These are phyloP conservation scores for Folsomia candida DNA, from an alignment of 2,888 invertebrate species.

Conservation along the genomic window DNA sequence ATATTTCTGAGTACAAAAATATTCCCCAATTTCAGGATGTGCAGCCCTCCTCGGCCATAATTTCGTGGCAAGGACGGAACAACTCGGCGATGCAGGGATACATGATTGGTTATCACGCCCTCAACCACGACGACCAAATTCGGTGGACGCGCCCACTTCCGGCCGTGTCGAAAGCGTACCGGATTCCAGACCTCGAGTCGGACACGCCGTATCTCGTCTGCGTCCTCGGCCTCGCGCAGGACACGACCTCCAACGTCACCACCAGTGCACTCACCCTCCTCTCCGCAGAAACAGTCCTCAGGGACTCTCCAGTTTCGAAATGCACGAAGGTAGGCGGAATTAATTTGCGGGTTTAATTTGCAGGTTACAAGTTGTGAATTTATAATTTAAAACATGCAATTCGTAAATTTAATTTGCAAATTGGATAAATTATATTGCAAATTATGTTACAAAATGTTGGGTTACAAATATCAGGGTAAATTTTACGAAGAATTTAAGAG, in stretches of 20 bases:
- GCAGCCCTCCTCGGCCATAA: conserved; percentile 79
- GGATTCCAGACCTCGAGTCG: conserved; percentile 71
- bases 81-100: conserved; percentile 75
- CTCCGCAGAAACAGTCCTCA: conserved; percentile 56
- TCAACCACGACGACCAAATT: conserved; percentile 63
- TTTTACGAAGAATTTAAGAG: too few species aligned
- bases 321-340: conserved; percentile 63
- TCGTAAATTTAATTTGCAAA: background rate
- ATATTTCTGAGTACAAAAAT: too few species aligned
- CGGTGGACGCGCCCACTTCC: conserved; percentile 74
- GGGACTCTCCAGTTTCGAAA: conserved; percentile 71
- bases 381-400: too few species aligned
- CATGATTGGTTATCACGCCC: conserved; percentile 77
- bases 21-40: conserved; percentile 68
- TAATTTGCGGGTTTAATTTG: too few species aligned
- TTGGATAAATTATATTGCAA: too few species aligned
- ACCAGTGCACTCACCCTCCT: conserved; percentile 56
- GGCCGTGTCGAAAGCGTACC: conserved; percentile 69
- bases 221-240: conserved; percentile 72
- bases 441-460: too few species aligned
- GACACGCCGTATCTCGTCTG: conserved; percentile 82
- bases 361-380: too few species aligned
- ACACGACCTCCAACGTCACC: conserved; percentile 57
- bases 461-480: too few species aligned
- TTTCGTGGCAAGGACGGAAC: conserved; percentile 86